phyloP scores from a whole-genome alignment of 2,888 invertebrate genomes.

The Drosophila sordidula region DNA sequence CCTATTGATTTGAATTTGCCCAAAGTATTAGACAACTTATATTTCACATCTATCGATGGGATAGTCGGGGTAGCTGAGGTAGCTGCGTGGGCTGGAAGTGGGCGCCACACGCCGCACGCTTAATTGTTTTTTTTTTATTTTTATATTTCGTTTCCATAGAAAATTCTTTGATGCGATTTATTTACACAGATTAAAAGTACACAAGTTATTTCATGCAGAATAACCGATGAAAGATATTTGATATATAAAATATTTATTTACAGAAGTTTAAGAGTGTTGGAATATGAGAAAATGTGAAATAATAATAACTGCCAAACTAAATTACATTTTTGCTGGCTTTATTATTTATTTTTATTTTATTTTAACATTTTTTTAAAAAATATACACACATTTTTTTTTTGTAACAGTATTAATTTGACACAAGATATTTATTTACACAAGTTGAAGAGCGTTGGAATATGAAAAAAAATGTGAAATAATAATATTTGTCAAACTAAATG shows the following conservation, averaged over 20 bases:
- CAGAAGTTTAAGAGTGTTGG: not conserved
- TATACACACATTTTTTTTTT: too few relatives aligned
- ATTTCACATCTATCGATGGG: conserved; percentile 17
- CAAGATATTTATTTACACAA: too few relatives aligned
- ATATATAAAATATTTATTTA: not conserved
- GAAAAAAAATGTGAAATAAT: not conserved
- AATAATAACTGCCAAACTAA: not conserved
- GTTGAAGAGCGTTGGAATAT: not conserved
- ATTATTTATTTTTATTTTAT: too few relatives aligned
- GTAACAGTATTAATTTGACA: too few relatives aligned
- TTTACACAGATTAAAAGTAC: conserved; percentile 32
- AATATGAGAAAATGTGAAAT: not conserved
- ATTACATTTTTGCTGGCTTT: too few relatives aligned
- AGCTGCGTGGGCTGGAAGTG: not conserved
- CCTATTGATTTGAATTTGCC: conserved; percentile 75
- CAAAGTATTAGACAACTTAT: conserved; percentile 68
- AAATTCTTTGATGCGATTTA: conserved; percentile 29
- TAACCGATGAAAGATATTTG: not conserved
- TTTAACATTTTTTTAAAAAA: too few relatives aligned
- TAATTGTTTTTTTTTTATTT: conserved; percentile 52
- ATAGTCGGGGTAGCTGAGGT: not conserved
- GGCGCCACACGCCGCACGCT: conserved; percentile 23
- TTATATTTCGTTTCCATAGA: conserved; percentile 38
- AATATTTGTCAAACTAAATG: not conserved
- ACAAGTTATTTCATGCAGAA: not conserved